Conservation (phyloP, 2,797 vertebrate species). For the Monodelphis domestica region DNA sequence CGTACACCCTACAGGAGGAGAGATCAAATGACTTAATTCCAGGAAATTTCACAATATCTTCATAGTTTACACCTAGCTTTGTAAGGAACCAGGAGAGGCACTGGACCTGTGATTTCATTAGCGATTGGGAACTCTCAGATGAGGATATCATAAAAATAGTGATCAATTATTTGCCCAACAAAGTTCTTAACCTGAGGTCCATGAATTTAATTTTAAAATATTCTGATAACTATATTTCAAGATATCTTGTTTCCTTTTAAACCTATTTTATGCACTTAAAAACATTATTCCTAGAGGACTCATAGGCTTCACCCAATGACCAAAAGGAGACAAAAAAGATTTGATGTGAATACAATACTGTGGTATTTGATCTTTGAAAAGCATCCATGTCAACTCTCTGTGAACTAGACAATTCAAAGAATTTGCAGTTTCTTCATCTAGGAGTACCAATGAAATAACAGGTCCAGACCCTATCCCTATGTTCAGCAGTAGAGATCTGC, state of each 20-base stretch:
- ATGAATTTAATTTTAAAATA: background rate
- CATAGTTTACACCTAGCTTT: background rate
- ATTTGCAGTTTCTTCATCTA: background rate
- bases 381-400: background rate
- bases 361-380: background rate
- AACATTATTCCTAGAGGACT: background rate
- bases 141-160: background rate
- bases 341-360: background rate
- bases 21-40: background rate
- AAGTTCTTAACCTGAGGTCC: background rate
- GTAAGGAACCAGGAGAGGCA: background rate
- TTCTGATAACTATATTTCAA: background rate
- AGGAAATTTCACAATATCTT: background rate
- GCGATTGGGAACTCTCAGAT: background rate
- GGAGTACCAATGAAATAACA: background rate
- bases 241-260: background rate
- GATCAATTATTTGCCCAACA: background rate
- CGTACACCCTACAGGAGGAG: slow-evolving; percentile 80
- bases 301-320: background rate
- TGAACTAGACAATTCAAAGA: background rate
- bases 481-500: background rate
- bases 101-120: background rate
- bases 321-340: background rate
- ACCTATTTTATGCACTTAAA: background rate
- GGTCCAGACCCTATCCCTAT: background rate